Conservation (phyloP, 1,140 invertebrate species). For the Caenorhabditis tropicalis region DNA sequence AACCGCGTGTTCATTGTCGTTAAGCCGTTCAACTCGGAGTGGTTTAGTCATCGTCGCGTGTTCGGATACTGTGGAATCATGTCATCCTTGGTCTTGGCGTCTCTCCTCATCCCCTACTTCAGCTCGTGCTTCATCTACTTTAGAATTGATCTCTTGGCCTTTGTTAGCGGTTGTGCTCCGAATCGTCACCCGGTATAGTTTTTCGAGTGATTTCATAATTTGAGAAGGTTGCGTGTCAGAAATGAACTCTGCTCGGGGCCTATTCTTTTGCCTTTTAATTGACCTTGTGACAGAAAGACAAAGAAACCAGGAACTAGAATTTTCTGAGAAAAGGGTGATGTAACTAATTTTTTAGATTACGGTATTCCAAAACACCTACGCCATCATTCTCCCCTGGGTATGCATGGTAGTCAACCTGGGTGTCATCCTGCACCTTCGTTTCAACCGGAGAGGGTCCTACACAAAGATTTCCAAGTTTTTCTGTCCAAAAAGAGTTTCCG, state of each 20-base stretch:
- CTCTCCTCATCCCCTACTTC: not conserved
- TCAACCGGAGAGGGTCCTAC: not conserved
- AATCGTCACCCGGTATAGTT: not conserved
- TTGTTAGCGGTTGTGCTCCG: not conserved
- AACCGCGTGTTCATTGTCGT: not conserved
- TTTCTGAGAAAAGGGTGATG: too few relatives aligned
- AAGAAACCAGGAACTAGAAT: not conserved
- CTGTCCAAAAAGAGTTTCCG: not conserved
- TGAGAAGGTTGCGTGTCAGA: not conserved
- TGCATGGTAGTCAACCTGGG: not conserved
- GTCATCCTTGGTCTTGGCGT: not conserved
- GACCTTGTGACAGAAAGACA: too few relatives aligned
- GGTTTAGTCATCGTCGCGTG: not conserved
- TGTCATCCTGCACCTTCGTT: not conserved
- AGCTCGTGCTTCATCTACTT: not conserved
- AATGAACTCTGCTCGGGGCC: too few relatives aligned
- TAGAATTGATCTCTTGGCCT: not conserved
- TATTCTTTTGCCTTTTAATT: too few relatives aligned
- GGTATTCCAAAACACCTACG: not conserved
- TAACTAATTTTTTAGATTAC: not conserved
- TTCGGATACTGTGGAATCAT: not conserved
- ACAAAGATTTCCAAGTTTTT: not conserved
- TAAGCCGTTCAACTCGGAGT: not conserved
- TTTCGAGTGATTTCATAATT: not conserved
- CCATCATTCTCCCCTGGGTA: not conserved